These are phyloP conservation scores for Meriones psammophilus DNA, from an alignment of 2,797 vertebrate species.

Conservation along the genomic window DNA sequence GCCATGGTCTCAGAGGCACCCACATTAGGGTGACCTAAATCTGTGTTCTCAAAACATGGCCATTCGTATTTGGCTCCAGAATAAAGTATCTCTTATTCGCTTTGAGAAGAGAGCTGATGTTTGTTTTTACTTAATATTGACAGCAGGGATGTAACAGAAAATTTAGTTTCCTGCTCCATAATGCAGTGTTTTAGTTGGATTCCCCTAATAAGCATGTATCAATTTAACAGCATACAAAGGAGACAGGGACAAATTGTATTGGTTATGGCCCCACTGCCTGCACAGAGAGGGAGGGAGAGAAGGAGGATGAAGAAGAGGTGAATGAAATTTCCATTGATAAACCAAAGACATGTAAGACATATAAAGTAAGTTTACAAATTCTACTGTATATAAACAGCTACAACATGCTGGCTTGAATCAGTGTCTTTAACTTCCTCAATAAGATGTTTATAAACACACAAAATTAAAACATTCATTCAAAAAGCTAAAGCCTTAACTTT, in stretches of 20 bases:
- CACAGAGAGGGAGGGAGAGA: not conserved
- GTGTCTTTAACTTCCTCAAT: conserved; percentile 37
- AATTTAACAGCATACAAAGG: conserved; percentile 53
- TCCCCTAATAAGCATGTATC: conserved; percentile 47
- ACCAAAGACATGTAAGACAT: conserved; percentile 17
- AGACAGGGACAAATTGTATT: conserved; percentile 29
- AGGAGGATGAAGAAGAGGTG: not conserved
- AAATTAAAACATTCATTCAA: conserved; percentile 34
- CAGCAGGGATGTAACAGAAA: not conserved
- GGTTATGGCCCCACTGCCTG: not conserved
- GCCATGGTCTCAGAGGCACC: no score
- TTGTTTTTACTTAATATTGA: not conserved
- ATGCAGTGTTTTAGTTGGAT: not conserved
- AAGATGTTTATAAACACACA: not conserved
- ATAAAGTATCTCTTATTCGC: not conserved
- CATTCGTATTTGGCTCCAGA: not conserved
- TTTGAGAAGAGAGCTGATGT: not conserved
- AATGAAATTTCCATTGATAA: conserved; percentile 66
- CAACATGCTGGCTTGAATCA: conserved; percentile 7
- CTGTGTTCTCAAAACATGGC: not conserved
- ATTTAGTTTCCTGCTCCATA: conserved; percentile 32
- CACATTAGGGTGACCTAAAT: not conserved
- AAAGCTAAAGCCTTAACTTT: conserved; percentile 17
- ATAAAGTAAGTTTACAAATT: conserved; percentile 21
- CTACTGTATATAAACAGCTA: conserved; percentile 17